These are phyloP conservation scores for Caenorhabditis brenneri DNA, from an alignment of 1,140 invertebrate species.

Conservation along the genomic window DNA sequence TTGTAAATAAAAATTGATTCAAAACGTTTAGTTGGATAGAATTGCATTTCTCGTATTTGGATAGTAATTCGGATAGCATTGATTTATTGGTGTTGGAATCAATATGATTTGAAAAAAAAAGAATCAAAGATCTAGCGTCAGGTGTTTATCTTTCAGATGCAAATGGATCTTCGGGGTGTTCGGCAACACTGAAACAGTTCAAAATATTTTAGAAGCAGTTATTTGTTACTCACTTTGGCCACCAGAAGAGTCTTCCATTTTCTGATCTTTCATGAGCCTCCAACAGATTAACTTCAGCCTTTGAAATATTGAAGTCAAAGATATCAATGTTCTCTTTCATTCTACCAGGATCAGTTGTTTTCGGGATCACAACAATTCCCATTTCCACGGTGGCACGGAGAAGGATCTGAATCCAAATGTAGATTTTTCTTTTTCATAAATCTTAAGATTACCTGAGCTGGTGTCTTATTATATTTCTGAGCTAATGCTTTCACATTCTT, in stretches of 20 bases:
- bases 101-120: too few relatives aligned
- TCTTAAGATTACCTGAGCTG: conserved; percentile 1
- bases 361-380: conserved; percentile 71
- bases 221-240: conserved; percentile 9
- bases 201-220: too few relatives aligned
- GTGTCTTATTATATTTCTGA: conserved; percentile 8
- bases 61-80: too few relatives aligned
- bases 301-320: conserved; percentile 60
- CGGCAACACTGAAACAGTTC: neutral
- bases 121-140: neutral
- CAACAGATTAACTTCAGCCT: neutral
- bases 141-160: neutral
- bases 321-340: conserved; percentile 72
- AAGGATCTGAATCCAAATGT: conserved; percentile 73
- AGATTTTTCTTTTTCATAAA: too few relatives aligned
- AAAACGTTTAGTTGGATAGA: too few relatives aligned
- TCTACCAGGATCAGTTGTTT: conserved; percentile 60
- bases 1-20: too few relatives aligned
- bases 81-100: too few relatives aligned
- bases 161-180: conserved; percentile 12
- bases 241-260: neutral
- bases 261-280: neutral
- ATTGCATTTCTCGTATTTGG: too few relatives aligned
- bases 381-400: conserved; percentile 71
- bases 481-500: conserved; percentile 28